These are phyloP conservation scores for Scophthalmus maximus DNA, from an alignment of 2,113 vertebrate species.

Conservation along the genomic window DNA sequence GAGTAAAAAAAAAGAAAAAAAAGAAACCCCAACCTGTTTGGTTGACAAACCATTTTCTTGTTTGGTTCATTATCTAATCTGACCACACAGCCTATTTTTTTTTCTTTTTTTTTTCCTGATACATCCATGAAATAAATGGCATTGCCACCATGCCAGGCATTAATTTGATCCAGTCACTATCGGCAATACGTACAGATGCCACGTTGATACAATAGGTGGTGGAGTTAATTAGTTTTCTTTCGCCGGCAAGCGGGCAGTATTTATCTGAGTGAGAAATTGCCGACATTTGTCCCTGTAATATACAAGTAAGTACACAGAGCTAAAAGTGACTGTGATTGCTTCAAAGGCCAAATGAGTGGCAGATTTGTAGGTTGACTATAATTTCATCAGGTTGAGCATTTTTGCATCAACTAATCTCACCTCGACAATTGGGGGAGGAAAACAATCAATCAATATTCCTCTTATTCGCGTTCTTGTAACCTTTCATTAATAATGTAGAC, in stretches of 20 bases:
- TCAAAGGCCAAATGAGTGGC: conserved; percentile 51
- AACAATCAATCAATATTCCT: not conserved
- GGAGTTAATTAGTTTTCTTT: conserved; percentile 67
- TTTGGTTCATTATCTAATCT: conserved; percentile 22
- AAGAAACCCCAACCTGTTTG: not conserved
- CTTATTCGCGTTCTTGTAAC: not conserved
- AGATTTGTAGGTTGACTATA: conserved; percentile 30
- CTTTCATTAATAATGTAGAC: not conserved
- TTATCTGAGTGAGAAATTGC: conserved; percentile 60
- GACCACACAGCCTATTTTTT: not conserved
- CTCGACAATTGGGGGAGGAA: not conserved
- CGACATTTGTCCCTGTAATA: conserved; percentile 59
- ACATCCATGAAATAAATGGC: conserved; percentile 14
- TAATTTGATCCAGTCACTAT: conserved; percentile 35
- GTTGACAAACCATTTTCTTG: not conserved
- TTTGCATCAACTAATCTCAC: not conserved
- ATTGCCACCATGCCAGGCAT: not conserved
- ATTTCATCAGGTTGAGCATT: conserved; percentile 24
- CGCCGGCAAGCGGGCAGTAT: conserved; percentile 25
- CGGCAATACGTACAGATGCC: conserved; percentile 6
- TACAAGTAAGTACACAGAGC: conserved; percentile 36
- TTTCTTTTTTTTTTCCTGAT: not conserved
- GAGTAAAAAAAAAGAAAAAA: too few species aligned
- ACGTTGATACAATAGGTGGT: conserved; percentile 25
- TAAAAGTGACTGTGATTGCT: conserved; percentile 61